These are phyloP conservation scores for Sisor rabdophorus DNA, from an alignment of 2,113 vertebrate species.

Conservation along the genomic window DNA sequence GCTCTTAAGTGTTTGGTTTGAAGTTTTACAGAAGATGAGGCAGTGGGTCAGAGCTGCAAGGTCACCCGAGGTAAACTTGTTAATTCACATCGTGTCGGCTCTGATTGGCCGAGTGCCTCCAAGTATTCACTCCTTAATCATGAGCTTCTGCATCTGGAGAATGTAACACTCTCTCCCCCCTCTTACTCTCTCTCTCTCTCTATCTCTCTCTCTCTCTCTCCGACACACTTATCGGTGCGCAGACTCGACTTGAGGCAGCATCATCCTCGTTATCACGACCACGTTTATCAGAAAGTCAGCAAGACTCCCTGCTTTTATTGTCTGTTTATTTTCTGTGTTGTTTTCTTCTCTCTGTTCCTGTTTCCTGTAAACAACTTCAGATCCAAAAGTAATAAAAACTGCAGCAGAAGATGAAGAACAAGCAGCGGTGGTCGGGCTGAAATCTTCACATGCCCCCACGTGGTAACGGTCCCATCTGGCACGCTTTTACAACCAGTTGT, in stretches of 20 bases:
- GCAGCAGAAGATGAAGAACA: background rate
- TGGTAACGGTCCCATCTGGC: background rate
- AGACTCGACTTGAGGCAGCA: no score
- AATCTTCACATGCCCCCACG: background rate
- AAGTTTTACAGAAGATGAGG: background rate
- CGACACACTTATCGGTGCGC: no score
- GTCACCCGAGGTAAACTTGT: conserved; percentile 8
- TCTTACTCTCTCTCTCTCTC: no score
- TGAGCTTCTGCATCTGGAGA: conserved; percentile 18
- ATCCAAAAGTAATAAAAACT: conserved; percentile 16
- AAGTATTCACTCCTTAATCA: background rate
- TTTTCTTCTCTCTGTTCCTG: conserved; percentile 9
- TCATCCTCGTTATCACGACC: background rate
- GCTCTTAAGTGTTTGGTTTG: background rate
- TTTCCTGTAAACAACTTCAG: conserved; percentile 15
- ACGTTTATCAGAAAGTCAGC: background rate
- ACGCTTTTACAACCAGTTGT: background rate
- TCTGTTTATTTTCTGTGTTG: background rate
- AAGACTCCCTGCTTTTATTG: background rate
- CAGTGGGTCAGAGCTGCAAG: background rate
- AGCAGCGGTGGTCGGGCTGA: background rate
- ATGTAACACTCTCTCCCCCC: background rate
- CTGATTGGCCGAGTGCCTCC: background rate
- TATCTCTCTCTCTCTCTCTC: no score
- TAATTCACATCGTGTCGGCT: background rate